Evolutionary conservation across 2,797 vertebrate genomes (phyloP), one percentile per base, ranked within the genome.

Genomic region (Otus scops): DNA sequence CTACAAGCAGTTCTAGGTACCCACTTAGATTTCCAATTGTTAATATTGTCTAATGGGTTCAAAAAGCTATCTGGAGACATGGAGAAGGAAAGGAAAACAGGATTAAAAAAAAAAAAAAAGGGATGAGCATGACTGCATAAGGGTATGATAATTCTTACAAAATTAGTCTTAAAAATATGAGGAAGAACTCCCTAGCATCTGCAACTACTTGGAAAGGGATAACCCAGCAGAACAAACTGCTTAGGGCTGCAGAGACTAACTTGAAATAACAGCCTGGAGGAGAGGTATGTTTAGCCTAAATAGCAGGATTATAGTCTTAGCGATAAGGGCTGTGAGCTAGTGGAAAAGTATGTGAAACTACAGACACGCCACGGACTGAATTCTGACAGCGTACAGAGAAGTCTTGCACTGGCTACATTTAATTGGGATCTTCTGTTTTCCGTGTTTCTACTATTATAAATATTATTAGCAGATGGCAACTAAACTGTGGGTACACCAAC

Each of bases 401-500:
- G 60, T 38, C n/a, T 3, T 50, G 32, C 4, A 6, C 14, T 79
- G 60, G 71, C 41, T 56, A 50, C 47, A 26, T 19, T 69, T 84
- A 86, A 89, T 27, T 45, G 50, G 48, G 61, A 91, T 91, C 63
- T 85, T 97, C 64, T 85, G 70, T 60, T 91, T 88, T 63, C 61
- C 0, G 0, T 68, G 68, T 63, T 82, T 89, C 56, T 83, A 56
- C 74, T 64, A 78, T 59, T 86, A 86, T 41, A 96, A 89, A 89
- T 79, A 91, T 68, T 92, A 92, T 81, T 94, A 95, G 80, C 81
- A 93, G 83, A 89, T 74, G 60, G 60, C 65, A 91, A 28, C 56
- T 85, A 50, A 74, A 39, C 57, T 74, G n/a, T 45, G 88, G 61
- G 71, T 80, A 91, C 59, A 85, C 41, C 70, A 95, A 61, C 68